phyloP scores from a whole-genome alignment of 2,797 vertebrate genomes.

The Cacajao melanocephalus region DNA sequence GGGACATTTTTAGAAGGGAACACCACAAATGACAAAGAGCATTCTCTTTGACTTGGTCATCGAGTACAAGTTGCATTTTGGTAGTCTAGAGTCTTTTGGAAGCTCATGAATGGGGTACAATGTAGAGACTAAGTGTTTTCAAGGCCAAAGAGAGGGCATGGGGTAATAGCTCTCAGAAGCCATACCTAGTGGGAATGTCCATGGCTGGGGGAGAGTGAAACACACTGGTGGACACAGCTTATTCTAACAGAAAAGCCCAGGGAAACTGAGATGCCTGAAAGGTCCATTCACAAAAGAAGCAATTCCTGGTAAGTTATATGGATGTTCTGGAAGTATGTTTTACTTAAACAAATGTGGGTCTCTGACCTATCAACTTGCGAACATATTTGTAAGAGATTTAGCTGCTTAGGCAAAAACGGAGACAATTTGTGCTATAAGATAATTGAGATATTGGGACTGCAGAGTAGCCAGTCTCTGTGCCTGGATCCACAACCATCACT shows the following conservation, averaged over 20 bases:
- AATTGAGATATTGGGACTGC: background rate
- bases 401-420: background rate
- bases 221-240: too few relatives aligned
- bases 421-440: background rate
- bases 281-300: background rate
- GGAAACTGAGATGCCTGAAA: background rate
- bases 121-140: background rate
- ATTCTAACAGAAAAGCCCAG: background rate
- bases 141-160: background rate
- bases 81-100: background rate
- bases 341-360: background rate
- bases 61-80: background rate
- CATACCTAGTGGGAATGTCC: background rate
- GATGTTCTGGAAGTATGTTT: background rate
- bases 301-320: background rate
- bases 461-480: background rate
- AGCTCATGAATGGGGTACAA: background rate
- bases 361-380: background rate
- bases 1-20: background rate
- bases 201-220: fast-evolving
- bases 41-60: background rate
- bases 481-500: background rate
- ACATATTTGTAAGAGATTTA: background rate
- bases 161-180: background rate
- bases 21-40: background rate